Conservation (phyloP, 2,113 vertebrate genomes). For the Cyanoderma ruficeps region DNA sequence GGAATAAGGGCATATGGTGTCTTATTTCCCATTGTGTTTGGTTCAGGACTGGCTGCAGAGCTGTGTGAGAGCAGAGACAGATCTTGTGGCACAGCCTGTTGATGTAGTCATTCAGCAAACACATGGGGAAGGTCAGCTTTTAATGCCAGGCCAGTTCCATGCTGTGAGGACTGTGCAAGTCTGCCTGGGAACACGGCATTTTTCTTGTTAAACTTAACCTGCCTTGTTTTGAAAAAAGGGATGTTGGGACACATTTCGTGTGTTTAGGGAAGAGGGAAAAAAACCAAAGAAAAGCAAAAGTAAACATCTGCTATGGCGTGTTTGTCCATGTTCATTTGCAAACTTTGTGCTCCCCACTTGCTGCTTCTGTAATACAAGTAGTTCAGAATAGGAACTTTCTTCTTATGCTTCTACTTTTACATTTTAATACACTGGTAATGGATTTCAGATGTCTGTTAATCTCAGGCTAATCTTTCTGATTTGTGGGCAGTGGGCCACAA, state of each 20-base stretch:
- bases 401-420: not conserved
- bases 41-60: not conserved
- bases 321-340: not conserved
- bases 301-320: not conserved
- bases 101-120: not conserved
- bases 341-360: not conserved
- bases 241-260: not conserved
- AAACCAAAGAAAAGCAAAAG: not conserved
- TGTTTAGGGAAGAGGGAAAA: not conserved
- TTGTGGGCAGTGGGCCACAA: not conserved
- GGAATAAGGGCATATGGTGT: not conserved
- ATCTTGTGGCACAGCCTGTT: not conserved
- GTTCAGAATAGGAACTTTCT: not conserved
- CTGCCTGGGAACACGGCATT: not conserved
- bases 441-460: not conserved
- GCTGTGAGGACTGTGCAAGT: rapidly evolving
- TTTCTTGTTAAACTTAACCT: not conserved
- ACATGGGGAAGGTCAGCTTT: not conserved
- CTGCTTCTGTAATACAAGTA: not conserved
- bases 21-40: not conserved
- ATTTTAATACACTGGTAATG: not conserved
- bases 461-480: not conserved
- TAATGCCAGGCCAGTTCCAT: rapidly evolving
- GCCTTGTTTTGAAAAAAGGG: not conserved
- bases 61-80: not conserved